phyloP scores from a whole-genome alignment of 2,888 invertebrate species.

The Belgica antarctica region DNA sequence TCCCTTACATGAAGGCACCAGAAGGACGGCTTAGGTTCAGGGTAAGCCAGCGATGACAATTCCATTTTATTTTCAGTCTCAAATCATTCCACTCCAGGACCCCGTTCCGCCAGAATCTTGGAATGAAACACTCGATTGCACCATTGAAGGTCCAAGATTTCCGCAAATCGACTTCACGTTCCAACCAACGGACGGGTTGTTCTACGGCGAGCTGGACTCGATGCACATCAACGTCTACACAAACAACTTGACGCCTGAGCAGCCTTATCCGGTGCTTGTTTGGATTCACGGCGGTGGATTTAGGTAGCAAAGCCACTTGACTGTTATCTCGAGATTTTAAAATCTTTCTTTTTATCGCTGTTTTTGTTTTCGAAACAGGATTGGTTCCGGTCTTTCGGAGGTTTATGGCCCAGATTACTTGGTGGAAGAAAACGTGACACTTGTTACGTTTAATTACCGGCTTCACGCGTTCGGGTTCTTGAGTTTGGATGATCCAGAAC shows the following conservation, averaged over 20 bases:
- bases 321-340: too few relatives aligned
- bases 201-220: conserved; percentile 58
- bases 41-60: neutral
- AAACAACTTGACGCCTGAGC: conserved; percentile 47
- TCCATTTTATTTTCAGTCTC: neutral
- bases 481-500: conserved; percentile 24
- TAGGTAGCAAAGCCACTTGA: neutral
- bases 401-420: conserved; percentile 56
- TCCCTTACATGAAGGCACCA: conserved; percentile 37
- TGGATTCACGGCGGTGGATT: conserved; percentile 59
- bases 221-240: conserved; percentile 58
- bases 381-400: conserved; percentile 54
- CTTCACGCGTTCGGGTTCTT: conserved; percentile 53
- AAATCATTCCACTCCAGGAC: neutral
- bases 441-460: conserved; percentile 57
- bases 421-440: conserved; percentile 56
- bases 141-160: neutral
- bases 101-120: neutral
- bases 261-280: conserved; percentile 48
- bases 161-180: conserved; percentile 32
- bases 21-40: neutral
- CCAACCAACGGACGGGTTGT: neutral
- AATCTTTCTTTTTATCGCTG: too few relatives aligned
- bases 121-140: neutral
- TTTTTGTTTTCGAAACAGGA: conserved; percentile 47